Evolutionary conservation across 1,140 invertebrate genomes (phyloP), one percentile per base, ranked within the genome.

Genomic region (Pogonognathellus flavescens): DNA sequence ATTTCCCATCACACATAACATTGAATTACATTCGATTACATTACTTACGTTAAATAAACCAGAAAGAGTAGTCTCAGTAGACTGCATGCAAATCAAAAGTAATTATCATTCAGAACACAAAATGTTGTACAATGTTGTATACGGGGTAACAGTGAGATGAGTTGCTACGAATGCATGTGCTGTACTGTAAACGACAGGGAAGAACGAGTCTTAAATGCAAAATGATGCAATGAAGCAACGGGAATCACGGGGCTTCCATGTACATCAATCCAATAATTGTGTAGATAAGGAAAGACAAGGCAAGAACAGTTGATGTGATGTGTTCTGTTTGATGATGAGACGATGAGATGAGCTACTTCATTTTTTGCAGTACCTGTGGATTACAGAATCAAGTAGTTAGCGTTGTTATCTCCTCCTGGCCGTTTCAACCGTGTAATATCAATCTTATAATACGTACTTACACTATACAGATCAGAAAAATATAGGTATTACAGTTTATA

Each of bases 291-390:
- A 49, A 70, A 70, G 31, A 76, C 70, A 76, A 76, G 70, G n/a
- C 70, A 50, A 76, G 70, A 49, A 76, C 70, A 76, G 70, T 76
- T 76, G 70, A 49, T 62, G 59, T 20, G 59, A 62, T 62, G 53
- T 55, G 53, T 10, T 76, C 53, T 57, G 53, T n/a, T 16, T 76
- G 70, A n/a, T 72, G 22, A 41, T 72, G 41, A 76, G 70, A 76
- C 25, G 70, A 76, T 76, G 70, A 76, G 70, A 41, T 76, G 70
- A 18, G 70, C 70, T 76, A 76, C 70, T 76, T 76, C 22, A 76
- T 76, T 76, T 76, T 76, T 76, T 76, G 70, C 70, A n/a, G 14
- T 14, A 10, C 62, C 6, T 57, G 70, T 25, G 25, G 70, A 76
- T 76, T 50, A 76, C 70, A 76, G 41, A 49, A 49, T 76, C 41